Base-by-base conservation (phyloP, 2,113 vertebrate species). In the Seriola dumerili region DNA sequence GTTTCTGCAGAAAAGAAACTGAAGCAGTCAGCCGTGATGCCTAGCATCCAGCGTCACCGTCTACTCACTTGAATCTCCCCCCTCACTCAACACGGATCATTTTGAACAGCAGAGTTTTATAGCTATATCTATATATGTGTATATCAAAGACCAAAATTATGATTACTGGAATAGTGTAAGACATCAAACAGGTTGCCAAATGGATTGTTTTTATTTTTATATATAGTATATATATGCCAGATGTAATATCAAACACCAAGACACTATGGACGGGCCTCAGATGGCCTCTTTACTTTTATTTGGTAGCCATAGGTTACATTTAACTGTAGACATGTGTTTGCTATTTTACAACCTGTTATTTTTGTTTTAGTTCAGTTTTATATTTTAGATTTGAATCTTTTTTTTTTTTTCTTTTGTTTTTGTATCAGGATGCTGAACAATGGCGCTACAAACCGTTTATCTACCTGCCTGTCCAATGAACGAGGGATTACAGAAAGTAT, bases 11-110 rank as follows among this genome's bases (percentile, higher is more conserved):
- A 57, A 38, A 34, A 57, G 2, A 78, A 74, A 36, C 29, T 29
- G 54, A 76, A 67, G 2, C 71, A 13, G 11, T n/a, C 61, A 1
- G 70, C 38, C 64, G 54, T 59, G 1, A 25, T 68, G 44, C 52
- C 5, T 13, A 64, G 69, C 62, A 87, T 87, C 29, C 95, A 92
- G 94, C 94, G 88, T 94, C 93, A 94, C 94, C 64, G 92, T 92
- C 86, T 93, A 92, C 88, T 94, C 93, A 95, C 96, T 96, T 95
- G 95, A 96, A 96, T 92, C 87, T 89, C 90, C 78, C 80, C 83
- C 84, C 40, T 13, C 64, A 34, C 72, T 72, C 81, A 50, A 54
- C 85, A 77, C 23, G 52, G 66, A 90, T 58, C 57, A 85, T 74
- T 83, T 85, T 80, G 77, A 89, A 91, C 71, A 58, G 85, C 92